Evolutionary conservation across 2,888 invertebrate species (phyloP).

Genomic region (Nycteola revayana): DNA sequence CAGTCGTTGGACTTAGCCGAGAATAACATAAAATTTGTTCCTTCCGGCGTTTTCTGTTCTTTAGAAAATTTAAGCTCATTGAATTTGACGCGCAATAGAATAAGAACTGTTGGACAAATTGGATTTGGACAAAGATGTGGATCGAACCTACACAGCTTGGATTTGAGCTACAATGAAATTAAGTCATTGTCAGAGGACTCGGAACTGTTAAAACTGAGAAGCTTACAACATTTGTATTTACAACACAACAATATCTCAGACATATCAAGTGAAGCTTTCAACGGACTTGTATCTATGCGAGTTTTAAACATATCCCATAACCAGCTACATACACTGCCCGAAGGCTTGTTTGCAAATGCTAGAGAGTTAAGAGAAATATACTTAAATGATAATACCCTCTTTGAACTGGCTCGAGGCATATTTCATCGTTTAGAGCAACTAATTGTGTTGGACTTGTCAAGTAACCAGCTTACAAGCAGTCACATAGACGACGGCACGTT

Average conservation of each 20-base stretch:
- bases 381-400: slow-evolving; percentile 91
- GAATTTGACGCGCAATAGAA: slow-evolving; percentile 92
- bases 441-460: slow-evolving; percentile 91
- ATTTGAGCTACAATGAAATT: slow-evolving; percentile 91
- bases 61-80: slow-evolving; percentile 90
- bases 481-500: slow-evolving; percentile 93
- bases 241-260: slow-evolving; percentile 92
- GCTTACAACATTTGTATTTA: slow-evolving; percentile 89
- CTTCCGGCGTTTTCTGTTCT: slow-evolving; percentile 90
- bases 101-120: slow-evolving; percentile 88
- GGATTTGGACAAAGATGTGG: slow-evolving; percentile 86
- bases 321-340: slow-evolving; percentile 89
- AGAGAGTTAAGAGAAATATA: slow-evolving; percentile 92
- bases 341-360: slow-evolving; percentile 90
- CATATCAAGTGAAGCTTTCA: slow-evolving; percentile 89
- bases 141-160: slow-evolving; percentile 88
- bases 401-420: slow-evolving; percentile 90
- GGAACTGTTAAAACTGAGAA: slow-evolving; percentile 87
- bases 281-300: slow-evolving; percentile 89
- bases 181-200: slow-evolving; percentile 87
- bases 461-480: slow-evolving; percentile 92
- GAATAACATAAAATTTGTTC: slow-evolving; percentile 91
- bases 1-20: slow-evolving; percentile 90
- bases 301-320: slow-evolving; percentile 94
- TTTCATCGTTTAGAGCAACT: slow-evolving; percentile 93